A percentile compares a stretch with the other conserved stretches of the same genome.
Evolutionary conservation across 2,113 vertebrate species (phyloP).

Genomic region (Eleginops maclovinus): DNA sequence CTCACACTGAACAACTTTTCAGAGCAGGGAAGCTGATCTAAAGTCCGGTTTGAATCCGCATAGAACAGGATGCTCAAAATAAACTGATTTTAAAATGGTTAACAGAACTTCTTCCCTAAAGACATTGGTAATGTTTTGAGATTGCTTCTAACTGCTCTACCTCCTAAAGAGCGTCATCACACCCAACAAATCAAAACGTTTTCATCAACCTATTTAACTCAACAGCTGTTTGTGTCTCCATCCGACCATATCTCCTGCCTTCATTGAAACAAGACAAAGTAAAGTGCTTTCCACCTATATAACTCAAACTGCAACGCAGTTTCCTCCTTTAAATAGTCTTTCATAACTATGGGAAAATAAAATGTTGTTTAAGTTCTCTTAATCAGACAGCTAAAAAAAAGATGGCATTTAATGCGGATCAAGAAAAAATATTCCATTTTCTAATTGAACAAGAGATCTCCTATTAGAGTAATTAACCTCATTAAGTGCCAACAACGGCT

Average conservation of each 20-base stretch:
- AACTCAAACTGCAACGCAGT: background rate
- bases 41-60: conserved; percentile 25
- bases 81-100: background rate
- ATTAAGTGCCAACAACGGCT: conserved; percentile 13
- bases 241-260: background rate
- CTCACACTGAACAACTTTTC: conserved; percentile 65
- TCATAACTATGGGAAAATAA: background rate
- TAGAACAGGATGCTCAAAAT: background rate
- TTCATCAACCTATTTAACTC: no score
- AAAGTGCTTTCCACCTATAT: background rate
- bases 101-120: background rate
- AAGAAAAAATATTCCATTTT: conserved; percentile 5
- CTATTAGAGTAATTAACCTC: background rate
- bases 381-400: background rate
- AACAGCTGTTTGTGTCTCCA: no score
- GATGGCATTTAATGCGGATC: background rate
- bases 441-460: conserved; percentile 1
- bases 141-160: background rate
- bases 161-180: background rate
- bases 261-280: background rate
- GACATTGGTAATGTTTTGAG: background rate
- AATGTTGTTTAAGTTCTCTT: background rate
- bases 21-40: conserved; percentile 63
- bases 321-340: background rate
- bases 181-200: background rate